These are phyloP conservation scores for Alouatta palliata DNA, from an alignment of 2,113 vertebrate species.

Conservation along the genomic window DNA sequence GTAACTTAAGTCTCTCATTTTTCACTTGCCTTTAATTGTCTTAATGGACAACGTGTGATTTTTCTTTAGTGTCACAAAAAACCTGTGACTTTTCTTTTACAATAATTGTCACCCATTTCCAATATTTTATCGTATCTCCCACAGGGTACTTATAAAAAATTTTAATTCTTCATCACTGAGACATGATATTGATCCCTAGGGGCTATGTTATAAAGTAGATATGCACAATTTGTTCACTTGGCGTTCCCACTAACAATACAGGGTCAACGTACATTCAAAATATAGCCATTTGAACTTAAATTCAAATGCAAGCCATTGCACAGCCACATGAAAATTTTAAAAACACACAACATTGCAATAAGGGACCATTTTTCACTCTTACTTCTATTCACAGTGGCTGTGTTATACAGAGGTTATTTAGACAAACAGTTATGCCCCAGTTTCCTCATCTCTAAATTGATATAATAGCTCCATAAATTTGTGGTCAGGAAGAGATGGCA, in stretches of 20 bases:
- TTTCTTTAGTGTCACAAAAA: background rate
- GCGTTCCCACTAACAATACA: background rate
- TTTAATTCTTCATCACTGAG: background rate
- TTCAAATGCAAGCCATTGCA: background rate
- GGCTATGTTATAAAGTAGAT: background rate
- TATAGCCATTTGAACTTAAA: no score
- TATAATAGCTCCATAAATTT: slow-evolving; percentile 27
- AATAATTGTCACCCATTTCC: background rate
- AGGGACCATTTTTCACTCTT: background rate
- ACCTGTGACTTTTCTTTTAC: background rate
- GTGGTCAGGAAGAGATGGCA: background rate
- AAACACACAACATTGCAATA: background rate
- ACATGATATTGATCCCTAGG: background rate
- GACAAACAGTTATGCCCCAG: background rate
- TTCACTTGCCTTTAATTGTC: background rate
- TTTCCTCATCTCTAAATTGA: slow-evolving; percentile 23
- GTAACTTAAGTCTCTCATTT: background rate
- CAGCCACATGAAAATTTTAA: background rate
- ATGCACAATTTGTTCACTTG: background rate
- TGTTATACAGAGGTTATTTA: background rate
- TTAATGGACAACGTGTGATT: background rate
- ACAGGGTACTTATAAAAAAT: background rate
- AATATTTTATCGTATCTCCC: background rate
- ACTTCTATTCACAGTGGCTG: background rate
- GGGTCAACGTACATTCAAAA: background rate